Evolutionary conservation across 2,113 vertebrate genomes (phyloP).

Genomic region (Motacilla tschutschensis): DNA sequence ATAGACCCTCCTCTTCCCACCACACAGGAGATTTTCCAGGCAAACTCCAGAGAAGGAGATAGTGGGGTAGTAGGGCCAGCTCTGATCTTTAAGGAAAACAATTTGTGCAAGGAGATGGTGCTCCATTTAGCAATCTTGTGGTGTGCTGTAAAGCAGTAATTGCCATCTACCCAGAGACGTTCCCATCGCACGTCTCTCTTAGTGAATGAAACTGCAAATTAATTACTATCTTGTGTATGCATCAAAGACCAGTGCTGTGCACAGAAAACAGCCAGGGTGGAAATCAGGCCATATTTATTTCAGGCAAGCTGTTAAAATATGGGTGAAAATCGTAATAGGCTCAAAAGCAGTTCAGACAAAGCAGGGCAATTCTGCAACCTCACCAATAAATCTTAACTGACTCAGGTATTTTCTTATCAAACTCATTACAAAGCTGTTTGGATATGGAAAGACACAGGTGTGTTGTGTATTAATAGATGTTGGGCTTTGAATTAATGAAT

Average conservation of each 20-base stretch:
- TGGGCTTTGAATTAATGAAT: neutral
- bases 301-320: conserved; percentile 29
- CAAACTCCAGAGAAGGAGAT: conserved; percentile 9
- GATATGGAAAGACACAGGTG: neutral
- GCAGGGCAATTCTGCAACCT: neutral
- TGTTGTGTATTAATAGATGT: neutral
- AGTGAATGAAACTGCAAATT: conserved; percentile 44
- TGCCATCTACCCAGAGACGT: conserved; percentile 26
- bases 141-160: conserved; percentile 32
- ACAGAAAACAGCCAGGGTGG: conserved; percentile 26
- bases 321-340: neutral
- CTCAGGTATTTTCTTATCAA: conserved; percentile 14
- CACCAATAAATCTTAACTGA: neutral
- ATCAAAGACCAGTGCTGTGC: conserved; percentile 36
- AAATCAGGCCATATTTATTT: conserved; percentile 31
- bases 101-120: neutral
- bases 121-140: conserved; percentile 33
- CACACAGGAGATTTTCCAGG: conserved; percentile 22
- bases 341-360: neutral
- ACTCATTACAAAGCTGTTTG: neutral
- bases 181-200: conserved; percentile 2
- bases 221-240: conserved; percentile 52
- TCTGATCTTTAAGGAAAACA: conserved; percentile 32
- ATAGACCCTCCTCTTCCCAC: neutral
- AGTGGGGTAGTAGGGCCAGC: neutral